Base-by-base conservation (phyloP, 1,140 invertebrate genomes). In the Scaptomyza hsui region DNA sequence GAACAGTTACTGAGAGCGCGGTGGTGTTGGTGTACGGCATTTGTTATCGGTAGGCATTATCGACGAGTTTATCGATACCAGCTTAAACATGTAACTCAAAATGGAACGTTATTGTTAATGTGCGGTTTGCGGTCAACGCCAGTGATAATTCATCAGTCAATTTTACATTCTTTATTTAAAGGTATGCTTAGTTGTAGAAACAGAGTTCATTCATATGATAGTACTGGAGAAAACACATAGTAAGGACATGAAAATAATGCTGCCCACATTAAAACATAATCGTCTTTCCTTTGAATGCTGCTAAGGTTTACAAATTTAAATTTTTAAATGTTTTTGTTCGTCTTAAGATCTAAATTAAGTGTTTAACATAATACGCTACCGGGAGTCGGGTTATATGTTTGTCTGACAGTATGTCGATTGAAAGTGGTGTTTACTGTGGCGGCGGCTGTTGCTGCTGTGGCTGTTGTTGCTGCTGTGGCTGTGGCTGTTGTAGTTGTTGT, bases 131-230 rank as follows among this genome's bases (percentile, higher is more conserved):
- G n/a, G n/a, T n/a, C n/a, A n/a, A n/a, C n/a, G n/a, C n/a, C n/a
- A n/a, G n/a, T n/a, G n/a, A n/a, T n/a, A n/a, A n/a, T n/a, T n/a
- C n/a, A n/a, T n/a, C n/a, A 37, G 32, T 37, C 5, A 29, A 29
- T 10, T 47, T 48, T 55, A 64, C 67, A 64, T 35, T 64, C 16
- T 56, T 64, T 57, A 64, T 57, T 57, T 44, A 57, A 26, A 64
- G 35, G 55, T 56, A 64, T 35, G 52, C 60, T 64, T 64, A 70
- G 19, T 35, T 24, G 26, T 71, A 71, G 56, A 70, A 53, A 52
- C 41, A 55, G 32, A 63, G 51, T 55, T 61, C 10, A 21, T 6
- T 52, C 37, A 12, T 32, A 62, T 26, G 32, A 62, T 44, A 55
- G 13, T 49, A 49, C 13, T 37, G 60, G 26, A 51, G 42, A 57